phyloP scores from a whole-genome alignment of 2,113 vertebrate species.

The Sigmodon hispidus region DNA sequence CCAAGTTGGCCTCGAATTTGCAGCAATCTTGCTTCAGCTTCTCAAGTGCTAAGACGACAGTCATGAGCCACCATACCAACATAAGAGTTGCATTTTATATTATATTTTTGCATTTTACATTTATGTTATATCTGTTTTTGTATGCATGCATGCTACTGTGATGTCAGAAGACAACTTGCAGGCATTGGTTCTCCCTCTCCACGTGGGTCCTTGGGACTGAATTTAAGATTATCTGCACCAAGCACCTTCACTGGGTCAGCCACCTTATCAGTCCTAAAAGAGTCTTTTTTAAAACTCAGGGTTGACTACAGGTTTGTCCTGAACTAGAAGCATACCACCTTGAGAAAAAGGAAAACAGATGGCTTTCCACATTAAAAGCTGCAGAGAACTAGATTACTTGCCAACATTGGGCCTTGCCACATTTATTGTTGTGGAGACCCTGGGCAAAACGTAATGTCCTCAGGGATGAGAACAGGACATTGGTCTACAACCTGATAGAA shows the following conservation, averaged over 20 bases:
- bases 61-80: background rate
- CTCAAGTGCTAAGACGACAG: background rate
- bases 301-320: slow-evolving; percentile 18
- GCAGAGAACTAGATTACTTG: background rate
- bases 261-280: background rate
- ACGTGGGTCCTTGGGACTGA: background rate
- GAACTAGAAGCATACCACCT: slow-evolving; percentile 36
- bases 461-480: background rate
- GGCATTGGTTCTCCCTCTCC: background rate
- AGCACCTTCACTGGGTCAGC: too few relatives aligned
- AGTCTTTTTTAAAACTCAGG: slow-evolving; percentile 19
- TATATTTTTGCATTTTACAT: too few relatives aligned
- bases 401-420: background rate
- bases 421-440: background rate
- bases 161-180: background rate
- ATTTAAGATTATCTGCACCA: background rate
- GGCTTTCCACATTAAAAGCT: slow-evolving; percentile 10
- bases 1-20: background rate
- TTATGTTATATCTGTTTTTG: background rate
- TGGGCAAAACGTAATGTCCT: background rate
- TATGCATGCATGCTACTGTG: background rate
- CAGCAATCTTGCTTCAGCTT: background rate
- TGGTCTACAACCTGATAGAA: background rate
- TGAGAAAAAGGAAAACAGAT: slow-evolving; percentile 51
- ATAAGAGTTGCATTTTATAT: background rate